Conservation (phyloP, 2,113 vertebrate genomes). For the Rhinichthys klamathensis region DNA sequence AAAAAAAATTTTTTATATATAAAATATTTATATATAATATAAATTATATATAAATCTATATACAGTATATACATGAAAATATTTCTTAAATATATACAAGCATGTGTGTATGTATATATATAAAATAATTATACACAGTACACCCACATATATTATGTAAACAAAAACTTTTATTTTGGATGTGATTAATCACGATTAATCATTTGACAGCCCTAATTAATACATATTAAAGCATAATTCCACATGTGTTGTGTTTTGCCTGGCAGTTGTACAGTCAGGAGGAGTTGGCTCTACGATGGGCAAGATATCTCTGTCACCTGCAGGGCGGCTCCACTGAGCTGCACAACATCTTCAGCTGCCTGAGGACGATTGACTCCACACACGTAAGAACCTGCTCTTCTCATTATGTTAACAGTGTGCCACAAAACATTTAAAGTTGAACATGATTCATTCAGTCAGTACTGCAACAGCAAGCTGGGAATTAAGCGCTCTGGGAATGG, state of each 20-base stretch:
- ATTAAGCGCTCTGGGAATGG: too few relatives aligned
- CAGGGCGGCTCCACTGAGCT: conserved; percentile 79
- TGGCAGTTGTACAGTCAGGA: conserved; percentile 70
- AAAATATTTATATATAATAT: too few relatives aligned
- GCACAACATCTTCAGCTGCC: conserved; percentile 85
- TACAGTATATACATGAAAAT: too few relatives aligned
- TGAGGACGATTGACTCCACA: conserved; percentile 86
- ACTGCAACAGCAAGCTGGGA: background rate
- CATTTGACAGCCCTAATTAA: too few relatives aligned
- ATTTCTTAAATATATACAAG: too few relatives aligned
- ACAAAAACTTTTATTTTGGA: too few relatives aligned
- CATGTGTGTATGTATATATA: too few relatives aligned
- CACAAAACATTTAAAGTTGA: background rate
- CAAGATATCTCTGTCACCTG: conserved; percentile 79
- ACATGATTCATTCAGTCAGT: background rate
- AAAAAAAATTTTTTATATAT: too few relatives aligned
- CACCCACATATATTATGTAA: too few relatives aligned
- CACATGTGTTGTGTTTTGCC: background rate
- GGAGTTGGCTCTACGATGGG: conserved; percentile 79
- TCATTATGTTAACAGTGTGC: background rate
- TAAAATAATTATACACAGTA: too few relatives aligned
- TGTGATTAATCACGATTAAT: too few relatives aligned
- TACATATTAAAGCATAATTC: background rate
- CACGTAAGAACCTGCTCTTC: conserved; percentile 72
- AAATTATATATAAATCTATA: too few relatives aligned